Evolutionary conservation across 2,888 invertebrate species (phyloP).

Genomic region (Copidosoma aretas): DNA sequence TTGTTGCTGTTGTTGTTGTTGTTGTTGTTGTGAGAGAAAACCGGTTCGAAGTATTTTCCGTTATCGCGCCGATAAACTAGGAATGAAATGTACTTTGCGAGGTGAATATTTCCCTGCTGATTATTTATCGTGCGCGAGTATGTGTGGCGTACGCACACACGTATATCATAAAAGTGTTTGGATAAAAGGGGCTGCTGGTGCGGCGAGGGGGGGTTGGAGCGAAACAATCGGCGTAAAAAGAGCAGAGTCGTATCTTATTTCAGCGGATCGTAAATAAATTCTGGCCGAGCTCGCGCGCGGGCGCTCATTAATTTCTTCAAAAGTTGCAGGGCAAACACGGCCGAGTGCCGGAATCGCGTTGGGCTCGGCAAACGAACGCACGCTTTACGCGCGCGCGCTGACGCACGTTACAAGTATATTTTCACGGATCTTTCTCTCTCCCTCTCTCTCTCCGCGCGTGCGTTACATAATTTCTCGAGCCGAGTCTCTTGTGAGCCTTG

Average conservation of each 20-base stretch:
- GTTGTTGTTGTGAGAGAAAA: conserved; percentile 7
- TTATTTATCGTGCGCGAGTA: conserved; percentile 27
- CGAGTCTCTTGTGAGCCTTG: too few species aligned
- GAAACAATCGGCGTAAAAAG: conserved; percentile 19
- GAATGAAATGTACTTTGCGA: conserved; percentile 26
- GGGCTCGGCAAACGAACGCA: neutral
- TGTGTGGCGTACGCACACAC: too few species aligned
- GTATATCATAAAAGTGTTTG: neutral
- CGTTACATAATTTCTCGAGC: too few species aligned
- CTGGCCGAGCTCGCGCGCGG: neutral
- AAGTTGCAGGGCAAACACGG: neutral
- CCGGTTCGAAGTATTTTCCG: conserved; percentile 19
- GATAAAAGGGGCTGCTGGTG: too few species aligned
- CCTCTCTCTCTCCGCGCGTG: too few species aligned
- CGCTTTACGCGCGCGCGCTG: too few species aligned
- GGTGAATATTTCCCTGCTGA: conserved; percentile 19
- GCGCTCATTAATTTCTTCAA: neutral
- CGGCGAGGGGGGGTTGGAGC: conserved; percentile 1
- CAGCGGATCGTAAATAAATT: conserved; percentile 11
- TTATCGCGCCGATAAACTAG: conserved; percentile 26
- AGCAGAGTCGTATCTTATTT: conserved; percentile 3
- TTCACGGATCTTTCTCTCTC: too few species aligned
- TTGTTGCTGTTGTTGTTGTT: neutral
- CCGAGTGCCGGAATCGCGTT: neutral
- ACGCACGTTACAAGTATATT: too few species aligned